phyloP scores from a whole-genome alignment of 2,888 invertebrate genomes.

The Andrena haemorrhoa region DNA sequence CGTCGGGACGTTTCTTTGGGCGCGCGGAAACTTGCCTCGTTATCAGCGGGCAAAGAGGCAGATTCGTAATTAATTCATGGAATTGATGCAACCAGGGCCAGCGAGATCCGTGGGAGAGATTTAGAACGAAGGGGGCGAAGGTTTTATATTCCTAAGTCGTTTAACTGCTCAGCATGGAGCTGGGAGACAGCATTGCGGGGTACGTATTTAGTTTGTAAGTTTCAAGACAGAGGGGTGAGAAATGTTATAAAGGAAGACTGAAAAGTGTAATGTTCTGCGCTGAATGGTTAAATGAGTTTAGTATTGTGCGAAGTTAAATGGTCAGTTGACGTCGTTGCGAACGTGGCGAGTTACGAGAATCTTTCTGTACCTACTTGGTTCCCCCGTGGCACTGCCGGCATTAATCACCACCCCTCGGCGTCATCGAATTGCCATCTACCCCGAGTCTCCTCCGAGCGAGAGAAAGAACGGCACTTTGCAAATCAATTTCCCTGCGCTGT shows the following conservation, averaged over 20 bases:
- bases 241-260: no score
- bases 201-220: no score
- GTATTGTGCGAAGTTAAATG: no score
- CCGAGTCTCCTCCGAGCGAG: not conserved
- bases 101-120: not conserved
- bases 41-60: not conserved
- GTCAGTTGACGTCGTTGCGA: not conserved
- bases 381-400: slow-evolving; percentile 8
- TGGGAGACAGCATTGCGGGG: no score
- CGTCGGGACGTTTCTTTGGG: not conserved
- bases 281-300: no score
- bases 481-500: slow-evolving; percentile 6
- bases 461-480: not conserved
- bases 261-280: no score
- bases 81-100: not conserved
- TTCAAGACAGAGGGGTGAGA: no score
- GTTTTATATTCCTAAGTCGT: not conserved
- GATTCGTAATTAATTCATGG: not conserved
- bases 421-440: slow-evolving; percentile 16
- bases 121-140: not conserved
- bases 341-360: not conserved
- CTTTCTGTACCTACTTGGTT: slow-evolving; percentile 10
- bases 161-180: no score
- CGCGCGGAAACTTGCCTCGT: not conserved
- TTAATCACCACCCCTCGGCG: not conserved